Evolutionary conservation across 1,140 invertebrate species (phyloP), one percentile per base, ranked within the genome.

Genomic region (Drosophila cardini): DNA sequence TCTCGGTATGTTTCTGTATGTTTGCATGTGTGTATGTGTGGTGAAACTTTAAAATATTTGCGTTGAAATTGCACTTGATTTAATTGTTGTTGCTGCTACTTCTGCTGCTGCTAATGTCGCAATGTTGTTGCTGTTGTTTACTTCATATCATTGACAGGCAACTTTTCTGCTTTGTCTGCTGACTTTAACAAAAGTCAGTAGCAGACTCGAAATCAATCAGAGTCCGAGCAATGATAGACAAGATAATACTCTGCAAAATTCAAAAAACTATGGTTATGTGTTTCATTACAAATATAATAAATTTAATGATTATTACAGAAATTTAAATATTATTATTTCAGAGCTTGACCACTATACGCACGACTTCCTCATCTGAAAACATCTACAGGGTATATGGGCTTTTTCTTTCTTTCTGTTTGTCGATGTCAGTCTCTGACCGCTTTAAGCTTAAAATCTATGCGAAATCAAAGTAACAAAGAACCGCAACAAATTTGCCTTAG

Each of bases 31-130:
- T 16, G 48, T 68, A 70, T 52, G 58, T 78, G 81, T 52, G 83
- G 82, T 67, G 79, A 60, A 79, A 82, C 76, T 87, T 87, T 87
- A 86, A 86, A 86, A 86, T 86, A 87, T 86, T 86, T 86, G 83
- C 71, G 79, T 86, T 79, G 79, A 87, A 86, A 83, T 87, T 87
- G 79, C 83, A 83, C 80, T 89, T 87, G 83, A 87, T 89, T 87
- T 87, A 87, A 87, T 87, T 87, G 84, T 87, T 89, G 84, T 83
- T 87, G 76, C 68, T 84, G 46, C n/a, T 21, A 53, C 43, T 89
- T 79, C 80, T 87, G 76, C 68, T 84, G 46, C n/a, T 21, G 58
- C 43, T 65, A 57, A 30, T 72, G 73, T 38, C 43, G 65, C 43
- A 36, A 11, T 48, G 40, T 53, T 61, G 78, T 72, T 64, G 74